A percentile compares a stretch with the other conserved stretches of the same genome.
These are phyloP conservation scores for Horisme vitalbata DNA, from an alignment of 2,888 invertebrate species.

Conservation along the genomic window DNA sequence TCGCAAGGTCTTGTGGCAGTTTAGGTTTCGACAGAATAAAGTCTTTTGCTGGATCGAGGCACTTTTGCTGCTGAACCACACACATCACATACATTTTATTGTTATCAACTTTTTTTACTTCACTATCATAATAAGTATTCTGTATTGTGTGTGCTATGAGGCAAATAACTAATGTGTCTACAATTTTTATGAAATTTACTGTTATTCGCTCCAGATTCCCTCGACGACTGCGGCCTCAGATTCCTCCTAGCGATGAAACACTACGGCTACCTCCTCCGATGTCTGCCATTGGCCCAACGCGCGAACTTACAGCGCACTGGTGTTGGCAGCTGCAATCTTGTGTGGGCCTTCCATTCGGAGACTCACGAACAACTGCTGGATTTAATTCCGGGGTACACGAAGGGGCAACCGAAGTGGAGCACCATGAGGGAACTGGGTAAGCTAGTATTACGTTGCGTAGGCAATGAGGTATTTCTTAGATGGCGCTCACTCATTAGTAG, in stretches of 20 bases:
- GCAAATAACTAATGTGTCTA: too few relatives aligned
- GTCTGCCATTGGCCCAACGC: slow-evolving; percentile 95
- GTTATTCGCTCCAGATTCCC: slow-evolving; percentile 87
- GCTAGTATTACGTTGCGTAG: slow-evolving; percentile 29
- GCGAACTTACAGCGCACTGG: slow-evolving; percentile 93
- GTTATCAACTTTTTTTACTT: too few relatives aligned
- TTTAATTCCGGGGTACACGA: slow-evolving; percentile 93
- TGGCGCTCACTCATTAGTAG: too few relatives aligned
- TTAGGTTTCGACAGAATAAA: too few relatives aligned
- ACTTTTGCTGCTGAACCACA: too few relatives aligned
- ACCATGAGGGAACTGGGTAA: slow-evolving; percentile 93
- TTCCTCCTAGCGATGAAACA: slow-evolving; percentile 99
- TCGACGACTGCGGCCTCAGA: slow-evolving; percentile 98
- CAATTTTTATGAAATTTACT: too few relatives aligned
- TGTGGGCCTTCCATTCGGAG: slow-evolving; percentile 99
- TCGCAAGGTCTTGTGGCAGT: too few relatives aligned
- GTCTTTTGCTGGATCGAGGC: too few relatives aligned
- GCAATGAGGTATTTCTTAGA: too few relatives aligned
- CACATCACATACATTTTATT: too few relatives aligned
- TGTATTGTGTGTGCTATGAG: too few relatives aligned
- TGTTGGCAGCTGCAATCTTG: slow-evolving; percentile 94
- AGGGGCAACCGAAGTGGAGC: slow-evolving; percentile 93
- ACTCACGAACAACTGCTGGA: slow-evolving; percentile 97
- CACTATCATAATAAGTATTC: too few relatives aligned
- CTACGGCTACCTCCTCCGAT: slow-evolving; percentile 96